Conservation (phyloP, 1,140 invertebrate species). For the Drosophila aff. region DNA sequence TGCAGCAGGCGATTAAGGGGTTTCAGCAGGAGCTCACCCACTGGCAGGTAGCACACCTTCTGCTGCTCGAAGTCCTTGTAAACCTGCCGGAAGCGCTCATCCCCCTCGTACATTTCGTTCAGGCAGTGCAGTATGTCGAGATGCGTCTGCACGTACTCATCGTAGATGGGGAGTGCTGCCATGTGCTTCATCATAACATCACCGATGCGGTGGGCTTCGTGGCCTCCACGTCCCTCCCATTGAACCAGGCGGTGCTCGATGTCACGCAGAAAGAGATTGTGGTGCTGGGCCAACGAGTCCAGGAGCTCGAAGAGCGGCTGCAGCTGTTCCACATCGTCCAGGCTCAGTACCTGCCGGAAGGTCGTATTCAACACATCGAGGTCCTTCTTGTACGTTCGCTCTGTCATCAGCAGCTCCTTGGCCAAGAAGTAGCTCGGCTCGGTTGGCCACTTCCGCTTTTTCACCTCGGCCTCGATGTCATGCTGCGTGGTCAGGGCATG, state of each 20-base stretch:
- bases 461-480: conserved; percentile 71
- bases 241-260: conserved; percentile 86
- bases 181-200: conserved; percentile 89
- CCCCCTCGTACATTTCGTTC: conserved; percentile 90
- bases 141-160: conserved; percentile 92
- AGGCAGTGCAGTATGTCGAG: conserved; percentile 91
- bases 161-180: conserved; percentile 89
- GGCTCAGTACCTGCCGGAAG: conserved; percentile 88
- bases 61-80: conserved; percentile 94
- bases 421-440: conserved; percentile 96
- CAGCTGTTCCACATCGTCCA: conserved; percentile 80
- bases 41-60: conserved; percentile 94
- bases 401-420: conserved; percentile 98
- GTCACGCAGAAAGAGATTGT: conserved; percentile 86
- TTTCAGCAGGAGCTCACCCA: conserved; percentile 94
- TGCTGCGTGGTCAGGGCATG: conserved; percentile 27
- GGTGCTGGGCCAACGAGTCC: conserved; percentile 87
- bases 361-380: conserved; percentile 95
- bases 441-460: conserved; percentile 87
- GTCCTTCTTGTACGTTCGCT: conserved; percentile 97
- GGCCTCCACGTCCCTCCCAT: conserved; percentile 86
- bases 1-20: conserved; percentile 95
- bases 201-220: conserved; percentile 87
- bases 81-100: conserved; percentile 91
- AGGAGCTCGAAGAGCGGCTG: conserved; percentile 85